Evolutionary conservation across 1,140 invertebrate species (phyloP).

Genomic region (Meloidogyne hapla): DNA sequence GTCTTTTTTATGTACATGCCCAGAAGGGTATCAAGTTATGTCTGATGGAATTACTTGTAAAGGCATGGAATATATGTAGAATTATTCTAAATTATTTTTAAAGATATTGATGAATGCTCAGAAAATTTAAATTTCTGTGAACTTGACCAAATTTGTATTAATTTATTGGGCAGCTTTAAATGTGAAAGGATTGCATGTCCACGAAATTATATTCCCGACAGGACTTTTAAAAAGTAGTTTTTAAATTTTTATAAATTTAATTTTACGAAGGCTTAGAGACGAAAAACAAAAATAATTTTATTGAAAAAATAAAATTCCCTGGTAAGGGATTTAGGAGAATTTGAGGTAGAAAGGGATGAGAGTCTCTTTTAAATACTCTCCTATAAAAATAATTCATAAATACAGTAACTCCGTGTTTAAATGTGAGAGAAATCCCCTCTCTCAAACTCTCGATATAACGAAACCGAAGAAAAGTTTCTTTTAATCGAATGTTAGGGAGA

Average conservation of each 20-base stretch:
- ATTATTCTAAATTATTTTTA: constrained; percentile 11
- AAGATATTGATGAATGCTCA: constrained; percentile 65
- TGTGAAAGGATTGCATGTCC: constrained; percentile 85
- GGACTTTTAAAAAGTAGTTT: constrained; percentile 75
- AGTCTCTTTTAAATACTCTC: too few relatives aligned
- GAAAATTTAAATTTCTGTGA: constrained; percentile 39
- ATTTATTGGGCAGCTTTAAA: constrained; percentile 78
- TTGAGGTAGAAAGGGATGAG: too few relatives aligned
- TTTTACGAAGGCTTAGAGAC: too few relatives aligned
- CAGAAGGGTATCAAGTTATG: constrained; percentile 50
- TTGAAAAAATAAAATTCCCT: too few relatives aligned
- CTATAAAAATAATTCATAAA: too few relatives aligned
- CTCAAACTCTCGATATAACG: too few relatives aligned
- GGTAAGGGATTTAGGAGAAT: too few relatives aligned
- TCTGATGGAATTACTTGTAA: constrained; percentile 58
- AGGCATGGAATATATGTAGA: constrained; percentile 21
- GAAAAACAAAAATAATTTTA: too few relatives aligned
- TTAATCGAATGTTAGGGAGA: too few relatives aligned
- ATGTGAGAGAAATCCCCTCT: too few relatives aligned
- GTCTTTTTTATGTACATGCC: constrained; percentile 58
- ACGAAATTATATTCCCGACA: constrained; percentile 75
- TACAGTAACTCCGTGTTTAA: too few relatives aligned
- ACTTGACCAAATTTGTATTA: constrained; percentile 65
- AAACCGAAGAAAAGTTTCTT: too few relatives aligned
- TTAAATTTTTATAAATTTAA: neutral